Evolutionary conservation across 2,888 invertebrate genomes (phyloP), one percentile per base, ranked within the genome.

Genomic region (Atethmia centrago): DNA sequence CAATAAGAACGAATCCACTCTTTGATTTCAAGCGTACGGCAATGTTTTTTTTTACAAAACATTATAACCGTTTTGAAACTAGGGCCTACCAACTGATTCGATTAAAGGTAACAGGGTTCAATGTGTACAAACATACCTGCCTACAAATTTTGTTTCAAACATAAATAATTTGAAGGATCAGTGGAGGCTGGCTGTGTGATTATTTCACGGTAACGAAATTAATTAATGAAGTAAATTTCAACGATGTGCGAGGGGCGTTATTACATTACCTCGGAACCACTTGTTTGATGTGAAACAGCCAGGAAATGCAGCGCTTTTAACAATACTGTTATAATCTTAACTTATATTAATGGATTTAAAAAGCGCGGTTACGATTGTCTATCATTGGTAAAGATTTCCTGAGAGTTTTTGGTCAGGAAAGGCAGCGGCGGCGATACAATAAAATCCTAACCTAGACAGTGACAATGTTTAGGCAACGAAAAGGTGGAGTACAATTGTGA

Each of bases 201-300:
- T 93, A 94, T 94, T 94, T 93, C 89, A 88, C 88, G 92, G 89
- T 94, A 93, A 93, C 92, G 88, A 94, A 94, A 94, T 94, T 94
- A 94, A 94, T 94, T 94, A 94, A 95, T 94, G 94, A 94, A 92
- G 93, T 90, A 88, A 92, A 92, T 92, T 92, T 92, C 89, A 90
- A 89, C 89, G 89, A 89, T 89, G 90, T 90, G 88, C 88, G 91
- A 87, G 88, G 79, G 84, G 89, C 88, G 87, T 92, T 92, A 93
- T 93, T 92, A 91, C 91, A 88, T 93, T 93, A 92, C 88, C 87
- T 80, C 67, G 47, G 89, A 87, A 87, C 87, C 90, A 90, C 90
- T 91, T 89, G 92, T 92, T 93, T 92, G 90, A 91, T 90, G 88
- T 88, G 83, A 87, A 90, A 90, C 88, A 88, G 86, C 76, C 77